Conservation (phyloP, 2,797 vertebrate genomes). For the Hyperoplus immaculatus region DNA sequence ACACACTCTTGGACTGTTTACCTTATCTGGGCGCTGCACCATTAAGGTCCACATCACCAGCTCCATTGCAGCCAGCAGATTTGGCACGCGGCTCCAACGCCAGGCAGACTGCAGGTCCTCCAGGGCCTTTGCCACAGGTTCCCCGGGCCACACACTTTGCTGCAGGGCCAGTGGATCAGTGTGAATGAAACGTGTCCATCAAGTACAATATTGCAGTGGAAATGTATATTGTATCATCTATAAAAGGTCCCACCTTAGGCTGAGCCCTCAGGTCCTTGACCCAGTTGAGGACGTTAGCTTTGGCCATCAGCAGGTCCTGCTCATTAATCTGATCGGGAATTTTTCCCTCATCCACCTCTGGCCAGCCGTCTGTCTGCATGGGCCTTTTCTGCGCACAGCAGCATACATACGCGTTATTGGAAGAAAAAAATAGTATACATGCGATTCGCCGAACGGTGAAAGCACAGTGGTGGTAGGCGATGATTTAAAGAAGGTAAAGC, state of each 20-base stretch:
- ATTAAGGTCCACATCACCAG: slow-evolving; percentile 85
- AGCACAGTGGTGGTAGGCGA: too few relatives aligned
- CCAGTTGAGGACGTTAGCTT: slow-evolving; percentile 80
- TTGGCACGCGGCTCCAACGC: slow-evolving; percentile 78
- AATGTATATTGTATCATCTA: not conserved
- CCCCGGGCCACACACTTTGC: slow-evolving; percentile 87
- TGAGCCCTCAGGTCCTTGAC: slow-evolving; percentile 84
- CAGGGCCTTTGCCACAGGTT: slow-evolving; percentile 80
- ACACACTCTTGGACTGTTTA: slow-evolving; percentile 18
- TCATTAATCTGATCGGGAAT: slow-evolving; percentile 64
- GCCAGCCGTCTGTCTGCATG: slow-evolving; percentile 84
- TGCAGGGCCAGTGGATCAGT: slow-evolving; percentile 41
- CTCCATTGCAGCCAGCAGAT: slow-evolving; percentile 84
- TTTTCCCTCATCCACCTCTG: slow-evolving; percentile 71
- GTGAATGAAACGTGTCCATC: not conserved
- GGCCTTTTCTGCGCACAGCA: slow-evolving; percentile 77
- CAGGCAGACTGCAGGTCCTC: slow-evolving; percentile 85
- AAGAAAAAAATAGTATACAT: too few relatives aligned
- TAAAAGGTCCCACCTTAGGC: slow-evolving; percentile 78
- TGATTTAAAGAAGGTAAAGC: too few relatives aligned
- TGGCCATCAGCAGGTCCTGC: slow-evolving; percentile 76
- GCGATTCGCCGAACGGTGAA: too few relatives aligned
- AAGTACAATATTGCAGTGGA: not conserved
- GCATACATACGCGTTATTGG: not conserved
- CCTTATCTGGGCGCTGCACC: slow-evolving; percentile 83